These are phyloP conservation scores for Hydractinia symbiolongicarpus DNA, from an alignment of 30 jellyfish, hydroid and myxozoan species.

Conservation along the genomic window DNA sequence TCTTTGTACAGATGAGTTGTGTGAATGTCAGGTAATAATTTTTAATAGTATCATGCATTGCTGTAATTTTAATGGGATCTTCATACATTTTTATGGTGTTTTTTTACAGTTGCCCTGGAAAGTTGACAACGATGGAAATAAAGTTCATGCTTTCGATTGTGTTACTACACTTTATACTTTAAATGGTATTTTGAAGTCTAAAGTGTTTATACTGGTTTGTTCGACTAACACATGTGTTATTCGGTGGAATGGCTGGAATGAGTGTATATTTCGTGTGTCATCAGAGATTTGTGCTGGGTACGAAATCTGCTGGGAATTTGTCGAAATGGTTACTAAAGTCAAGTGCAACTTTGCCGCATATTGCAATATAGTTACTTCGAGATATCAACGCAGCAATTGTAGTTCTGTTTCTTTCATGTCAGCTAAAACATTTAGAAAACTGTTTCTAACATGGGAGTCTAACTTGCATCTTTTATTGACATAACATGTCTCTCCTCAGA, in stretches of 20 bases:
- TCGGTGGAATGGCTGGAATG: background rate
- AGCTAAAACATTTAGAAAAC: conserved; percentile 4
- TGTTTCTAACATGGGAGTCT: background rate
- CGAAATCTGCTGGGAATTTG: conserved; percentile 1
- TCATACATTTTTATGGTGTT: too few relatives aligned
- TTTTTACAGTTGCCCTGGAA: background rate
- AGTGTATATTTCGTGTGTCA: background rate
- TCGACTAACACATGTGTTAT: background rate
- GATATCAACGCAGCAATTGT: background rate
- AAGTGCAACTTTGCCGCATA: background rate
- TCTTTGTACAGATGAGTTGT: too few relatives aligned
- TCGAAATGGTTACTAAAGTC: background rate
- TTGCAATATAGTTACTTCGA: background rate
- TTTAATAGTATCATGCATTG: too few relatives aligned
- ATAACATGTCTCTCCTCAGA: too few relatives aligned
- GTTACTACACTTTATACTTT: background rate
- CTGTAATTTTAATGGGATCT: too few relatives aligned
- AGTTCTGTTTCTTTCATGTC: background rate
- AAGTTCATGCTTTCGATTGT: background rate
- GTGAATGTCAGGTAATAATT: too few relatives aligned
- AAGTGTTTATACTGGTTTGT: background rate
- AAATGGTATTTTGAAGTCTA: background rate
- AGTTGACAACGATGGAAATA: background rate
- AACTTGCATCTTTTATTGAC: too few relatives aligned
- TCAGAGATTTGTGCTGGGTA: too few relatives aligned